Percentiles rank a stretch among this genome's conserved stretches.
Conservation (phyloP, 2,797 vertebrate genomes). For the Anguilla anguilla region DNA sequence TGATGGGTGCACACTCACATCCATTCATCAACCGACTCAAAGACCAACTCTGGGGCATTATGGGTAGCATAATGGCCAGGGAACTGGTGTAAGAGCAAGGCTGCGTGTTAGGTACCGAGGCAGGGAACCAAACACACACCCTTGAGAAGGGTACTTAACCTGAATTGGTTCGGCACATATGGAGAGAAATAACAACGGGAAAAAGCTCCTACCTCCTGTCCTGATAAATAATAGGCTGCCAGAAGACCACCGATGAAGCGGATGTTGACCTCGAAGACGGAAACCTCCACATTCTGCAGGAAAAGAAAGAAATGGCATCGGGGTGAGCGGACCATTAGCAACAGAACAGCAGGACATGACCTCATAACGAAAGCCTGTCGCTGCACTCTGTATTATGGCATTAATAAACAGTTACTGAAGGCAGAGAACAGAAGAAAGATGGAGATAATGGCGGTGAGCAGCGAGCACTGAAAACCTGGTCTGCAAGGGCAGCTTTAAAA, state of each 20-base stretch:
- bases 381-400: neutral
- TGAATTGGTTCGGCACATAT: neutral
- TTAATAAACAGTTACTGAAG: neutral
- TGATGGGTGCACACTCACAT: neutral
- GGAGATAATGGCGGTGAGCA: neutral
- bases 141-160: neutral
- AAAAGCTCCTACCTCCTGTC: conserved; percentile 85
- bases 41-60: neutral
- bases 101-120: neutral
- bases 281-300: conserved; percentile 92
- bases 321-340: neutral
- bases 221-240: conserved; percentile 94
- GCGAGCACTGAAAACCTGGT: neutral
- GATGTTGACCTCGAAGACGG: conserved; percentile 99
- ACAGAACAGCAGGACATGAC: neutral
- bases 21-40: neutral
- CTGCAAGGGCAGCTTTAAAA: neutral
- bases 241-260: conserved; percentile 96
- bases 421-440: neutral
- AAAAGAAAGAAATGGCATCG: neutral
- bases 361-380: neutral
- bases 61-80: neutral
- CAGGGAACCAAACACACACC: neutral
- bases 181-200: neutral
- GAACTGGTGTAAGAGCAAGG: neutral